Conservation (phyloP, 2,797 vertebrate species). For the Tokudaia tokunoshimensis region DNA sequence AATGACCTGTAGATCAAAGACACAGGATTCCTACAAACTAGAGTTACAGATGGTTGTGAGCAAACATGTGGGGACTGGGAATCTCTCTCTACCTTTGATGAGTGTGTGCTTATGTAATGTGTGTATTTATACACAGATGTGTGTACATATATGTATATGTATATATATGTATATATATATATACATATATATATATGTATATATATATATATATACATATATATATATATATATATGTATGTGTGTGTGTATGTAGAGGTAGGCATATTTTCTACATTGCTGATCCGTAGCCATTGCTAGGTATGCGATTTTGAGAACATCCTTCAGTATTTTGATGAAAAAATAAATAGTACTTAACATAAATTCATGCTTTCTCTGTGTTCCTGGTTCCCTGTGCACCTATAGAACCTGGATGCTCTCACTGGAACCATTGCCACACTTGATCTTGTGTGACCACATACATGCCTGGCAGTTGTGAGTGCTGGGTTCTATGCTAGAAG, state of each 20-base stretch:
- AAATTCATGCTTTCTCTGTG: background rate
- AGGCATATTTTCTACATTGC: background rate
- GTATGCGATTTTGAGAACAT: background rate
- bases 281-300: background rate
- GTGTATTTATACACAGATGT: background rate
- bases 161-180: background rate
- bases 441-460: background rate
- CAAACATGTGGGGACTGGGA: no score
- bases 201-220: no score
- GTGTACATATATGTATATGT: background rate
- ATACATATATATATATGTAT: background rate
- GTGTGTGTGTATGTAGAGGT: background rate
- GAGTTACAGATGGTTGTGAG: no score
- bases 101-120: background rate
- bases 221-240: no score
- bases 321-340: background rate
- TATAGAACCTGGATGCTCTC: background rate
- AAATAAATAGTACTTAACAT: background rate
- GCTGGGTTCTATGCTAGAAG: background rate
- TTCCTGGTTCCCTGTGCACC: background rate
- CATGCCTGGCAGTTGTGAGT: background rate
- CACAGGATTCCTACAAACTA: no score
- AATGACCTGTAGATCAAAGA: no score
- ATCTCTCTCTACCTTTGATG: background rate
- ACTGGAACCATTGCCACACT: background rate